These are phyloP conservation scores for Watsonalla cultraria DNA, from an alignment of 2,888 invertebrate genomes.

Conservation along the genomic window DNA sequence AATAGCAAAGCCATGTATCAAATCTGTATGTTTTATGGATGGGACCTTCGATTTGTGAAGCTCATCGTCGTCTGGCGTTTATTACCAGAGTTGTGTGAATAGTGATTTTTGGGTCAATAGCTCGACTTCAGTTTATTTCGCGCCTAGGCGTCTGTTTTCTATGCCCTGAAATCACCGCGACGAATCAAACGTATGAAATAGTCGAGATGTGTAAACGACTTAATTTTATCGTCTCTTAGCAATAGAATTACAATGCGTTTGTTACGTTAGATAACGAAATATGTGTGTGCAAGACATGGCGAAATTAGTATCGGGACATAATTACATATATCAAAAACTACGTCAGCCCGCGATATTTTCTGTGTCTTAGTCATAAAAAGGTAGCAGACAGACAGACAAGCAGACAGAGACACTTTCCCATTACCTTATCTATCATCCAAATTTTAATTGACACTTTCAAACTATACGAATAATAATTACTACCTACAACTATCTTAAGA, in stretches of 20 bases:
- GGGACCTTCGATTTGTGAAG: slow-evolving; percentile 66
- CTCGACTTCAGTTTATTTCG: slow-evolving; percentile 51
- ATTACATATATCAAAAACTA: no score
- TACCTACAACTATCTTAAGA: no score
- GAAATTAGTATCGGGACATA: no score
- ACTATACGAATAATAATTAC: no score
- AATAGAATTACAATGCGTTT: not conserved
- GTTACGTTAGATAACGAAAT: no score
- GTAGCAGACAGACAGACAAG: no score
- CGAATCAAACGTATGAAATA: slow-evolving; percentile 39
- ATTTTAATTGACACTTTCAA: no score
- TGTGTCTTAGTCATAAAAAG: no score
- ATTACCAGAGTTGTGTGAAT: slow-evolving; percentile 64
- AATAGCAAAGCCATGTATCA: slow-evolving; percentile 33
- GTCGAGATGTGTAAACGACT: slow-evolving; percentile 20
- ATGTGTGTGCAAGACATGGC: no score
- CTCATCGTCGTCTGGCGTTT: slow-evolving; percentile 64
- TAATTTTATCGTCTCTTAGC: slow-evolving; percentile 3
- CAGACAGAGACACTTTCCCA: no score
- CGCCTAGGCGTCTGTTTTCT: slow-evolving; percentile 40
- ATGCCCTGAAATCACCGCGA: slow-evolving; percentile 32
- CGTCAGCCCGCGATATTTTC: no score
- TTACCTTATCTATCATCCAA: no score
- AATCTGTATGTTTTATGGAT: slow-evolving; percentile 62
- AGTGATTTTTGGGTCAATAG: slow-evolving; percentile 74